Evolutionary conservation across 2,888 invertebrate species (phyloP).

Genomic region (Choristoneura rosaceana): DNA sequence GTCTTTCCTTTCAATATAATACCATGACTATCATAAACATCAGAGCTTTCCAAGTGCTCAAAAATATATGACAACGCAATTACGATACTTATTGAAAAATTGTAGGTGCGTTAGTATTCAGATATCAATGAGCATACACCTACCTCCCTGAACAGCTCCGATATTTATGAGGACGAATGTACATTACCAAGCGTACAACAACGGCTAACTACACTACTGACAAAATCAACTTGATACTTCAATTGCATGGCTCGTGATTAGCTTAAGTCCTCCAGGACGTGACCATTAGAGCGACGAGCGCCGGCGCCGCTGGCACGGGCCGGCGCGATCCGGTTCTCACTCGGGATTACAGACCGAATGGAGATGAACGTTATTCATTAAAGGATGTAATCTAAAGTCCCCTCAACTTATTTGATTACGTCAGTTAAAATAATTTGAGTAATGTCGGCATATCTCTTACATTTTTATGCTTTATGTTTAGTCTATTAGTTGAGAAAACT

Average conservation of each 20-base stretch:
- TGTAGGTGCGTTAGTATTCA: too few relatives aligned
- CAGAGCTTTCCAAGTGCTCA: too few relatives aligned
- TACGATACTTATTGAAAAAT: too few relatives aligned
- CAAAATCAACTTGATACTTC: neutral
- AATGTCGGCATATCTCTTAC: too few relatives aligned
- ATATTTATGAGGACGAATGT: neutral
- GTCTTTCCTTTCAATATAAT: too few relatives aligned
- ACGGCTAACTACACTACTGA: neutral
- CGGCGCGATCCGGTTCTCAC: conserved; percentile 20
- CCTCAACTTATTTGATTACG: neutral
- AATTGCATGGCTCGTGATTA: conserved; percentile 31
- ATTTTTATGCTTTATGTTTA: too few relatives aligned
- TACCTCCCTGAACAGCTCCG: too few relatives aligned
- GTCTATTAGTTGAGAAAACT: too few relatives aligned
- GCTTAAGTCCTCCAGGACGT: conserved; percentile 34
- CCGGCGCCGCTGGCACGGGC: conserved; percentile 22
- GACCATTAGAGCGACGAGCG: conserved; percentile 27
- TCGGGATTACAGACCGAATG: neutral
- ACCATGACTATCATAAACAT: too few relatives aligned
- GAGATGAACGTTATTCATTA: conserved; percentile 1
- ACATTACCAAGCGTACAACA: neutral
- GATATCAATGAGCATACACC: too few relatives aligned
- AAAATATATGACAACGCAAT: too few relatives aligned
- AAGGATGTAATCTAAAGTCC: neutral
- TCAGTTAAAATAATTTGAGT: too few relatives aligned